Evolutionary conservation across 2,888 invertebrate genomes (phyloP).

Genomic region (Drosophila emarginata): DNA sequence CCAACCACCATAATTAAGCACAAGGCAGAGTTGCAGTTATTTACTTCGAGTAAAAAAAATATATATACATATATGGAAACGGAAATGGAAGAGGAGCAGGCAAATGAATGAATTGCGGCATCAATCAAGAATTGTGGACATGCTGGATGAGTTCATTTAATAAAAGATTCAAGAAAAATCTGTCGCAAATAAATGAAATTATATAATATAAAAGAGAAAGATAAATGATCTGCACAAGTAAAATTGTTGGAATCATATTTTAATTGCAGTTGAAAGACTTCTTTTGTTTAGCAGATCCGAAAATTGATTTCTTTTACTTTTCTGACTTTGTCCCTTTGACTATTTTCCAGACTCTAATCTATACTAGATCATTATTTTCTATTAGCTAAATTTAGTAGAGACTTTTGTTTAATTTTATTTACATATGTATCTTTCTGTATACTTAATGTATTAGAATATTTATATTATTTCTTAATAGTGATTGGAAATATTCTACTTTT

Average conservation of each 20-base stretch:
- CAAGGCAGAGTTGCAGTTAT: constrained; percentile 24
- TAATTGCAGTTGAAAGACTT: neutral
- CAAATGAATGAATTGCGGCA: constrained; percentile 6
- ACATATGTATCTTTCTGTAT: too few species aligned
- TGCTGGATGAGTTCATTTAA: constrained; percentile 3
- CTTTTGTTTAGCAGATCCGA: too few species aligned
- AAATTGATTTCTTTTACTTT: too few species aligned
- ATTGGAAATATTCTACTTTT: too few species aligned
- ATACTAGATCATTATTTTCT: too few species aligned
- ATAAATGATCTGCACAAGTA: neutral
- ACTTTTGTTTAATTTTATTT: too few species aligned
- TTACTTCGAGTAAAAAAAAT: neutral
- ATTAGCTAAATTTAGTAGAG: too few species aligned
- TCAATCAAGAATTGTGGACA: constrained; percentile 10
- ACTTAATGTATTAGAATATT: too few species aligned
- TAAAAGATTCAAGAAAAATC: neutral
- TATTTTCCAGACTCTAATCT: too few species aligned
- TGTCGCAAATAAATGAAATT: neutral
- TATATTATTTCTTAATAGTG: too few species aligned
- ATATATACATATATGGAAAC: neutral
- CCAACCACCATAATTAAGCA: constrained; percentile 46
- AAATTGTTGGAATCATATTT: neutral
- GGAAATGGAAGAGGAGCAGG: constrained; percentile 4
- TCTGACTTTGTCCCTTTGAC: too few species aligned
- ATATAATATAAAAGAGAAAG: neutral